These are phyloP conservation scores for Chelon labrosus DNA, from an alignment of 2,797 vertebrate genomes.

Conservation along the genomic window DNA sequence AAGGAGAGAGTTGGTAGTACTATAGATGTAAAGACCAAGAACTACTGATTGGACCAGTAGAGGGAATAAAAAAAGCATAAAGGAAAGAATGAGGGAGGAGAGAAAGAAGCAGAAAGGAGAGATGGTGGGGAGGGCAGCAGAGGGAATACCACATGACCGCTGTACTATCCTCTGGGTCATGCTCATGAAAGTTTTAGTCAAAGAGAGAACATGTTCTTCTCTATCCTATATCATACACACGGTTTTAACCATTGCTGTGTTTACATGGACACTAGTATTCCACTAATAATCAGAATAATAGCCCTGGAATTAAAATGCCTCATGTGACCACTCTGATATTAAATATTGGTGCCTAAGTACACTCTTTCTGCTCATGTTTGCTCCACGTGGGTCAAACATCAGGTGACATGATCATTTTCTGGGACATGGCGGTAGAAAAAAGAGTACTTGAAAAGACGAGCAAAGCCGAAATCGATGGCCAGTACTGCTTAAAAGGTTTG, in stretches of 20 bases:
- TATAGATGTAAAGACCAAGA: constrained; percentile 17
- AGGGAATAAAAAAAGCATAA: constrained; percentile 25
- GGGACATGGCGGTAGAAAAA: no score
- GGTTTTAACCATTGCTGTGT: constrained; percentile 9
- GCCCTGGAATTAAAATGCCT: no score
- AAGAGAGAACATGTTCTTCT: constrained; percentile 77
- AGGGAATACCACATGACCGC: constrained; percentile 60
- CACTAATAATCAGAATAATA: no score
- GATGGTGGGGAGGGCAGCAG: constrained; percentile 19
- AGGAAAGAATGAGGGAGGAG: constrained; percentile 20
- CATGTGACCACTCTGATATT: no score
- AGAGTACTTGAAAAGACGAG: no score
- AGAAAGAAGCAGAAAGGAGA: constrained; percentile 21
- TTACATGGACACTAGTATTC: no score
- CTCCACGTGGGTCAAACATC: no score
- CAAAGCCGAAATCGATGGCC: no score
- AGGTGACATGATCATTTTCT: no score
- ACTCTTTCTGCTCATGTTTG: no score
- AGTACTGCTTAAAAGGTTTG: no score
- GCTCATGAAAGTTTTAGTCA: constrained; percentile 84
- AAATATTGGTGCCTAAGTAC: no score
- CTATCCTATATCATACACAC: constrained; percentile 38
- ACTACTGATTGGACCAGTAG: constrained; percentile 6
- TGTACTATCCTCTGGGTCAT: constrained; percentile 77
- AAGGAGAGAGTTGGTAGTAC: constrained; percentile 1